These are phyloP conservation scores for Microtus oregoni DNA, from an alignment of 2,113 vertebrate species.

Conservation along the genomic window DNA sequence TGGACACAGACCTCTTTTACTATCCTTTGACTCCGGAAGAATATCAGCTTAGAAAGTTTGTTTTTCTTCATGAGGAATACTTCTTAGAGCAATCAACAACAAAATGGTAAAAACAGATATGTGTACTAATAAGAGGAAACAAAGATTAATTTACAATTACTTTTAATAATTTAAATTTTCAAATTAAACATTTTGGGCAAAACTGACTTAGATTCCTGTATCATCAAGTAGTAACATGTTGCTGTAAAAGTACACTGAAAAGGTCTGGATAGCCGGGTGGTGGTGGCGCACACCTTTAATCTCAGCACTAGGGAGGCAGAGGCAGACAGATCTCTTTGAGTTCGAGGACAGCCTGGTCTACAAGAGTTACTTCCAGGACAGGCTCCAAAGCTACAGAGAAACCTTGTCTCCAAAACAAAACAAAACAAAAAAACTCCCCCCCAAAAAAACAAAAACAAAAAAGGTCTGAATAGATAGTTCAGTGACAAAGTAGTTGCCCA, in stretches of 20 bases:
- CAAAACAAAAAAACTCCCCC: neutral
- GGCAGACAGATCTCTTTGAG: no score
- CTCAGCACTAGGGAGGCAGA: no score
- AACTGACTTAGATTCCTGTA: conserved; percentile 43
- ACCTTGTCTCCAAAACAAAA: no score
- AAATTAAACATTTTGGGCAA: conserved; percentile 57
- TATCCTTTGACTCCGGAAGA: neutral
- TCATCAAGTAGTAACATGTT: conserved; percentile 25
- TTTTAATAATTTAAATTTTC: conserved; percentile 56
- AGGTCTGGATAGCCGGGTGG: no score
- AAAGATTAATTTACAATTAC: conserved; percentile 14
- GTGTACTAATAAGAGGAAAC: neutral
- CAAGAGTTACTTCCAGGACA: no score
- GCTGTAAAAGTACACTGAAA: conserved; percentile 24
- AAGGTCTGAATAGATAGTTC: neutral
- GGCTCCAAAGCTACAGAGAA: no score
- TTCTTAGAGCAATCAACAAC: conserved; percentile 30
- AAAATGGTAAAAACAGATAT: conserved; percentile 45
- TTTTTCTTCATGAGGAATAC: conserved; percentile 33
- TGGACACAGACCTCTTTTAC: neutral
- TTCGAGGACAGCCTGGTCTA: no score
- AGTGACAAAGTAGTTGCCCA: neutral
- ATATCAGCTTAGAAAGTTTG: conserved; percentile 22
- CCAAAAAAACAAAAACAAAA: neutral
- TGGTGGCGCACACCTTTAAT: no score